Conservation (phyloP, 2,888 invertebrate genomes). For the Dolichopus griseipennis region DNA sequence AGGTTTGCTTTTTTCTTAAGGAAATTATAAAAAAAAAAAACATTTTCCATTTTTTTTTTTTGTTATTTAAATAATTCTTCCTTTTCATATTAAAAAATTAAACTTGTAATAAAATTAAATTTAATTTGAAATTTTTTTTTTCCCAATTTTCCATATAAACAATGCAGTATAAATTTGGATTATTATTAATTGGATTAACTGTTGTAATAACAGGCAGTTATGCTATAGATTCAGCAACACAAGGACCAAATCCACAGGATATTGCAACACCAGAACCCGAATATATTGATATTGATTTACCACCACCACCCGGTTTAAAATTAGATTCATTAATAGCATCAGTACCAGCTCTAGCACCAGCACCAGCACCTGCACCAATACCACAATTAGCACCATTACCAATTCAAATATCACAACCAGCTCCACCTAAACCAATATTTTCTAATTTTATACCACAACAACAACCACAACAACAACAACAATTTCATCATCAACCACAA, state of each 20-base stretch:
- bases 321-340: constrained; percentile 15
- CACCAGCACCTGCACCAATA: constrained; percentile 17
- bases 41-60: too few species aligned
- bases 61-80: too few species aligned
- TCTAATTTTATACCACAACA: not conserved
- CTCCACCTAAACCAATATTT: not conserved
- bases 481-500: not conserved
- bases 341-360: constrained; percentile 25
- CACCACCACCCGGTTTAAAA: constrained; percentile 27
- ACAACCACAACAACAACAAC: not conserved
- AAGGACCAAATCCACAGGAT: constrained; percentile 42
- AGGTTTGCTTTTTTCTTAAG: not conserved
- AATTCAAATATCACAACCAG: constrained; percentile 8
- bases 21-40: too few species aligned
- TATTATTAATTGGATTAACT: constrained; percentile 16
- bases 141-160: too few species aligned
- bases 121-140: too few species aligned
- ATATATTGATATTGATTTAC: constrained; percentile 39
- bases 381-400: not conserved
- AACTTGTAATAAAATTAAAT: too few species aligned
- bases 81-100: too few species aligned
- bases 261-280: constrained; percentile 42
- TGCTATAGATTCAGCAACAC: constrained; percentile 36
- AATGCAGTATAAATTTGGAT: constrained; percentile 4
- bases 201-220: constrained; percentile 25